A percentile compares a stretch with the other conserved stretches of the same genome.
Conservation (phyloP, 1,140 invertebrate species). For the Ips typographus region DNA sequence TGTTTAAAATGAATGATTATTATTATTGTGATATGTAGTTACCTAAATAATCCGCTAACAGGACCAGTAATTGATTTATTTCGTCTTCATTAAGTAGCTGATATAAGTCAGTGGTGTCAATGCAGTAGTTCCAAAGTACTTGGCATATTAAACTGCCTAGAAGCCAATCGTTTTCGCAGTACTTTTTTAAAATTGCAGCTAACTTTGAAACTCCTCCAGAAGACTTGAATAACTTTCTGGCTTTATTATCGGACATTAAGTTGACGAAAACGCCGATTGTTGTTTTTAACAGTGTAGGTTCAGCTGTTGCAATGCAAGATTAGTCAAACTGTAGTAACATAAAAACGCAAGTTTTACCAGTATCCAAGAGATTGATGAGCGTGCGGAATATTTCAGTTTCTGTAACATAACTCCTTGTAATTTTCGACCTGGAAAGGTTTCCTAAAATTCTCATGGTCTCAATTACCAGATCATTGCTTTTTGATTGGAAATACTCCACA, state of each 20-base stretch:
- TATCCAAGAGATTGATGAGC: constrained; percentile 43
- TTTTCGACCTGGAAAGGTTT: constrained; percentile 64
- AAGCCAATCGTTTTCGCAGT: constrained; percentile 62
- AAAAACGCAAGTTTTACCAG: constrained; percentile 34
- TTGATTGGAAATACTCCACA: constrained; percentile 45
- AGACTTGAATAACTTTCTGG: constrained; percentile 56
- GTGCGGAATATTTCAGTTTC: constrained; percentile 52
- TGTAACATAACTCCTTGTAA: constrained; percentile 59
- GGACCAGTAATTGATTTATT: constrained; percentile 57
- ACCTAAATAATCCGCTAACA: constrained; percentile 62
- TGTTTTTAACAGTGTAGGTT: constrained; percentile 61
- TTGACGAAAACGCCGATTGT: constrained; percentile 70
- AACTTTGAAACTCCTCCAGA: constrained; percentile 54
- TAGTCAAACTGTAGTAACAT: background rate
- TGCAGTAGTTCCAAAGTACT: constrained; percentile 72
- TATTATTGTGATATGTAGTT: background rate
- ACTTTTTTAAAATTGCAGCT: constrained; percentile 57
- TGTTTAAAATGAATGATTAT: constrained; percentile 37
- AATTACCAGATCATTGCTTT: constrained; percentile 60
- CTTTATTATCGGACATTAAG: constrained; percentile 65
- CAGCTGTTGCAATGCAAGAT: constrained; percentile 49
- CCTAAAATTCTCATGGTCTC: constrained; percentile 67
- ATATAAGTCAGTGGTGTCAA: constrained; percentile 57
- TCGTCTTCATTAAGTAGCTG: constrained; percentile 56
- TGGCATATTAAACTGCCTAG: constrained; percentile 65